Evolutionary conservation across 2,113 vertebrate genomes (phyloP).

Genomic region (Lates calcarifer): DNA sequence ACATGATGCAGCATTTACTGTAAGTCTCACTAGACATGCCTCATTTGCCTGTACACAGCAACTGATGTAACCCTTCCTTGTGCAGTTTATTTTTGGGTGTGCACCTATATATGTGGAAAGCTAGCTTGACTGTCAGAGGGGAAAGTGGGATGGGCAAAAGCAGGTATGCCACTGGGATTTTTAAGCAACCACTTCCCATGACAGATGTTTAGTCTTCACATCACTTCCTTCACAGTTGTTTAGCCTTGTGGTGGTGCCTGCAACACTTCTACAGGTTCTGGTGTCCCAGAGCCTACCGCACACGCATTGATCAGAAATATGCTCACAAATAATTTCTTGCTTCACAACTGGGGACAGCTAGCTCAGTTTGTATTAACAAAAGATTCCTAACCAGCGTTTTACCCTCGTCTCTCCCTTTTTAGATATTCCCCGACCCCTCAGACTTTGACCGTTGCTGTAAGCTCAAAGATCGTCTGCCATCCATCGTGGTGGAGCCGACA

Average conservation of each 20-base stretch:
- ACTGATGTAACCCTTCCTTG: constrained; percentile 29
- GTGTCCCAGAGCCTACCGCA: background rate
- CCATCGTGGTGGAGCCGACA: constrained; percentile 95
- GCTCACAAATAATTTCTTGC: constrained; percentile 12
- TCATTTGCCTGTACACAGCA: constrained; percentile 35
- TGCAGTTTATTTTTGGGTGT: constrained; percentile 11
- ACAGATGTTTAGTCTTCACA: constrained; percentile 56
- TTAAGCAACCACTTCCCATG: constrained; percentile 37
- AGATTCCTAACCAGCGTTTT: background rate
- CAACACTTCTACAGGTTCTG: constrained; percentile 33
- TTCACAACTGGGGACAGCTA: background rate
- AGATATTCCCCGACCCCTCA: constrained; percentile 98
- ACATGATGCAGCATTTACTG: constrained; percentile 47
- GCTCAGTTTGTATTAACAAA: background rate
- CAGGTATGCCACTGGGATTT: constrained; percentile 55
- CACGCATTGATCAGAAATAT: constrained; percentile 23
- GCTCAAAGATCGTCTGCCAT: constrained; percentile 96
- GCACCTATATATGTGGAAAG: constrained; percentile 1
- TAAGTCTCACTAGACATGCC: constrained; percentile 34
- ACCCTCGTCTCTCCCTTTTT: constrained; percentile 18
- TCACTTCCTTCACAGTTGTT: constrained; percentile 52
- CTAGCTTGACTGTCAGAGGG: constrained; percentile 1
- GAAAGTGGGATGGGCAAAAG: constrained; percentile 36
- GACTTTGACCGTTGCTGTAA: constrained; percentile 98
- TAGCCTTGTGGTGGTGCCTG: constrained; percentile 37